These are phyloP conservation scores for Seriola rivoliana DNA, from an alignment of 2,113 vertebrate species.

Conservation along the genomic window DNA sequence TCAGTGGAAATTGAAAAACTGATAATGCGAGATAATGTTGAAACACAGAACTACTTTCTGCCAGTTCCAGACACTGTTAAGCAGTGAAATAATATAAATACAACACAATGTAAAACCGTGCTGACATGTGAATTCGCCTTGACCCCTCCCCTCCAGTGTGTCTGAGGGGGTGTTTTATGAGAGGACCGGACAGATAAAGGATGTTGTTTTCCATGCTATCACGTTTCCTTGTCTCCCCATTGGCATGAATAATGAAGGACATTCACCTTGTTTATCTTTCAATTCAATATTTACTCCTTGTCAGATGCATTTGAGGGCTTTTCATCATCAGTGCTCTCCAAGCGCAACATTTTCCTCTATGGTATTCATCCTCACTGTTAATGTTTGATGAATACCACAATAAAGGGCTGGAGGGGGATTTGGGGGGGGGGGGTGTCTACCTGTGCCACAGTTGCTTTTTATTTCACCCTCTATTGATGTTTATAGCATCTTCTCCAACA, in stretches of 20 bases:
- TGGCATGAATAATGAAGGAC: constrained; percentile 77
- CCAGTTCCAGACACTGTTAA: background rate
- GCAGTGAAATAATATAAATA: constrained; percentile 9
- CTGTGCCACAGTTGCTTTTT: constrained; percentile 63
- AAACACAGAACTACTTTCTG: constrained; percentile 30
- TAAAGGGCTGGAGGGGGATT: constrained; percentile 32
- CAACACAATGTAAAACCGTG: background rate
- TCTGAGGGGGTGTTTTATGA: constrained; percentile 38
- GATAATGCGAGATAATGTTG: constrained; percentile 49
- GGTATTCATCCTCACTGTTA: constrained; percentile 68
- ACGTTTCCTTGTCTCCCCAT: constrained; percentile 61
- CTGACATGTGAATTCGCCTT: constrained; percentile 9
- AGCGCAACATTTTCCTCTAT: constrained; percentile 58
- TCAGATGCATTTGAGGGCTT: constrained; percentile 83
- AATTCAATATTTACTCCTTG: constrained; percentile 86
- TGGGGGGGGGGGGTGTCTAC: constrained; percentile 32
- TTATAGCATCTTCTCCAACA: constrained; percentile 51
- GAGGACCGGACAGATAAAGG: constrained; percentile 58
- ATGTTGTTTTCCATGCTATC: constrained; percentile 58
- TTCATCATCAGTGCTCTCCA: constrained; percentile 80
- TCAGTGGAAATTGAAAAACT: constrained; percentile 41
- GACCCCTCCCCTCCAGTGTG: constrained; percentile 10
- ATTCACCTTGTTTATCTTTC: constrained; percentile 84
- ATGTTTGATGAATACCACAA: constrained; percentile 80
- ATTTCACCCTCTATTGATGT: constrained; percentile 53